Percentiles rank a stretch among this genome's conserved stretches.
These are phyloP conservation scores for Aratinga solstitialis DNA, from an alignment of 2,797 vertebrate species.

Conservation along the genomic window DNA sequence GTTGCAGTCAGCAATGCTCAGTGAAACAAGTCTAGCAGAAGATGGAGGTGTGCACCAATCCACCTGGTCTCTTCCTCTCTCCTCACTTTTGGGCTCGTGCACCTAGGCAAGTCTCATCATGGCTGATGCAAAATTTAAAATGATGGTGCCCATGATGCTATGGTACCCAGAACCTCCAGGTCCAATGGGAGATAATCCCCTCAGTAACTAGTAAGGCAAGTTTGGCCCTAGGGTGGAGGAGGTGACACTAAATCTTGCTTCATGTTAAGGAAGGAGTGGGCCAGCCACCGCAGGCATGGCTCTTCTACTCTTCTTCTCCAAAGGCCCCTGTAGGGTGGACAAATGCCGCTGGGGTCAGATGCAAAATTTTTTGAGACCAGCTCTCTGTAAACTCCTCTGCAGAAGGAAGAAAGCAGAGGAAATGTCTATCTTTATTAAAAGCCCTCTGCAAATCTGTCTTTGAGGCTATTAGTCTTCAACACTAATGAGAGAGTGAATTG, in stretches of 20 bases:
- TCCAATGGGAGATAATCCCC: not conserved
- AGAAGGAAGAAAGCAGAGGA: not conserved
- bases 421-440: not conserved
- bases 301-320: not conserved
- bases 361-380: not conserved
- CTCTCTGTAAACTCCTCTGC: not conserved
- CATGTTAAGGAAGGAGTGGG: not conserved
- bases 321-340: not conserved
- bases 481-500: not conserved
- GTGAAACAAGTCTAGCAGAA: not conserved
- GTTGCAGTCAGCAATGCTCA: not conserved
- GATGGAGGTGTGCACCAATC: not conserved
- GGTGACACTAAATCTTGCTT: not conserved
- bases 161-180: not conserved
- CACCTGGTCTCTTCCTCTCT: not conserved
- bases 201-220: not conserved
- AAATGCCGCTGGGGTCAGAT: not conserved
- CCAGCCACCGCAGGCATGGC: not conserved
- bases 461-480: not conserved
- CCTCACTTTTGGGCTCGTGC: not conserved
- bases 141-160: not conserved
- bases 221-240: not conserved
- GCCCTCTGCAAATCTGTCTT: not conserved
- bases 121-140: not conserved
- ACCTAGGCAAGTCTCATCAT: rapidly evolving